Evolutionary conservation across 2,797 vertebrate genomes (phyloP).

Genomic region (Hydrocynus forskahlii): DNA sequence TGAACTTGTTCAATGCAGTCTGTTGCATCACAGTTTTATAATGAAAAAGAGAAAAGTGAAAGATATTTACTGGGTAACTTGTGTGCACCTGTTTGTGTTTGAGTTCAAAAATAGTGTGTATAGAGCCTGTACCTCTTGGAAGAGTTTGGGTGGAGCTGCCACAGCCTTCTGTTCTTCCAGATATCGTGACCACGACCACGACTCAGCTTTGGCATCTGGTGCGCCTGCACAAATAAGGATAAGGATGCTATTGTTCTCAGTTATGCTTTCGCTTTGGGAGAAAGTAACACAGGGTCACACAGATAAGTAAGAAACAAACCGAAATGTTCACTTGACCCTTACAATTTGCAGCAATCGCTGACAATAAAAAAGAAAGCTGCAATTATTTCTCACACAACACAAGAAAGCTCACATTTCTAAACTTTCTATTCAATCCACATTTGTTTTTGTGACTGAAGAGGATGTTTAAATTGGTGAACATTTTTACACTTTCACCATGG

Average conservation of each 20-base stretch:
- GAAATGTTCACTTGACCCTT: neutral
- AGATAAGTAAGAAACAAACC: neutral
- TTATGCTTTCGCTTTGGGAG: neutral
- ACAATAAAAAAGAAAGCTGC: neutral
- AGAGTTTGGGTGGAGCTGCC: conserved; percentile 89
- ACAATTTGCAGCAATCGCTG: too few species aligned
- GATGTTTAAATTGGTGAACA: neutral
- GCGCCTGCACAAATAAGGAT: conserved; percentile 71
- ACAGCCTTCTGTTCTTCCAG: conserved; percentile 90
- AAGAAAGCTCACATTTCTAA: too few species aligned
- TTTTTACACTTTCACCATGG: neutral
- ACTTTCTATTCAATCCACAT: too few species aligned
- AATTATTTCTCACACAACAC: neutral
- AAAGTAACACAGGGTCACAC: neutral
- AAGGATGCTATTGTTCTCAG: neutral
- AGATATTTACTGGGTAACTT: neutral
- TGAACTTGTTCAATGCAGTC: neutral
- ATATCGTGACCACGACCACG: conserved; percentile 92
- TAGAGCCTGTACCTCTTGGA: conserved; percentile 84
- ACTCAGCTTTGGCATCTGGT: conserved; percentile 84
- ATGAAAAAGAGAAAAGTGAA: neutral
- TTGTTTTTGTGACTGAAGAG: too few species aligned
- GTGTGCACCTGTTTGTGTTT: neutral
- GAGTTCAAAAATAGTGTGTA: neutral
- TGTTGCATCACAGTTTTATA: too few species aligned